These are phyloP conservation scores for Rhagonycha fulva DNA, from an alignment of 2,888 invertebrate species.

Conservation along the genomic window DNA sequence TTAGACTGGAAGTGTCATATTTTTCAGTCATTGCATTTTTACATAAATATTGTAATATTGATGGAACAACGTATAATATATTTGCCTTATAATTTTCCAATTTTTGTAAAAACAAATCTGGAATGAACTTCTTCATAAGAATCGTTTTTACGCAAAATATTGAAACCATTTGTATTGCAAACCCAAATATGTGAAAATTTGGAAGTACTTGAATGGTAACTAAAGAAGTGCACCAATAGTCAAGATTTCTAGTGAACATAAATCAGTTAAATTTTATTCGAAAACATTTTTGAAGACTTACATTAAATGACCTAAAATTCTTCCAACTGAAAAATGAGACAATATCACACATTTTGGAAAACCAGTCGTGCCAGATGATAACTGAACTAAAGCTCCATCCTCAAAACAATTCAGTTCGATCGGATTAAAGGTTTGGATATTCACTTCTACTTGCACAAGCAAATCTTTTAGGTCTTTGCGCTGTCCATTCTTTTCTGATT, in stretches of 20 bases:
- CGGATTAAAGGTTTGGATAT: slow-evolving; percentile 49
- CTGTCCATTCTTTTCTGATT: slow-evolving; percentile 36
- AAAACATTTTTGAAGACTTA: not conserved
- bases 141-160: slow-evolving; percentile 50
- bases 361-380: slow-evolving; percentile 81
- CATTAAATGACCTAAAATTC: not conserved
- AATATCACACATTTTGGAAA: slow-evolving; percentile 78
- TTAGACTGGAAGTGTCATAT: slow-evolving; percentile 70
- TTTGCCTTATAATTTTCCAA: slow-evolving; percentile 39
- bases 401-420: slow-evolving; percentile 56
- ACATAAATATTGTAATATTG: slow-evolving; percentile 73
- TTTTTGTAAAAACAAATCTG: slow-evolving; percentile 66
- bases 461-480: slow-evolving; percentile 16
- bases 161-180: not conserved
- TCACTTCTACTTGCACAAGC: not conserved
- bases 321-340: slow-evolving; percentile 65
- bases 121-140: slow-evolving; percentile 67
- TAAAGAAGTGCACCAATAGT: not conserved
- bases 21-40: slow-evolving; percentile 74
- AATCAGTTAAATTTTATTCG: slow-evolving; percentile 33
- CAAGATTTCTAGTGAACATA: not conserved
- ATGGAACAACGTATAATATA: slow-evolving; percentile 29
- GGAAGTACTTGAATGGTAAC: slow-evolving; percentile 53
- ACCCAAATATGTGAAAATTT: slow-evolving; percentile 43
- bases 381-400: slow-evolving; percentile 68